Percentiles rank a stretch among this genome's conserved stretches.
Conservation (phyloP, 2,888 invertebrate genomes). For the Rosalia funebris region DNA sequence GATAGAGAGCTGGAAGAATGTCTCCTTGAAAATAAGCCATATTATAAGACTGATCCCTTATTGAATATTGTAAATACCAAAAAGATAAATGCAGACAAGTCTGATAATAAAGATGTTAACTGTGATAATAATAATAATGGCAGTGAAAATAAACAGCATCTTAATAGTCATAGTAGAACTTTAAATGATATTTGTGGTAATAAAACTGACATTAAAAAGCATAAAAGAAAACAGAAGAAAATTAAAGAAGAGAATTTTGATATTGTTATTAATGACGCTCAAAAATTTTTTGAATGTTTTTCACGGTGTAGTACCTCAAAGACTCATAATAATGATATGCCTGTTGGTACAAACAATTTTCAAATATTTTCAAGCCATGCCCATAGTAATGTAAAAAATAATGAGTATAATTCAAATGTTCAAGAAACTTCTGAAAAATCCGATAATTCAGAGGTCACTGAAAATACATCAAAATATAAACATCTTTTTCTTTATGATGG, state of each 20-base stretch:
- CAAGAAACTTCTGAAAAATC: not conserved
- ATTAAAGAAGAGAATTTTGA: constrained; percentile 14
- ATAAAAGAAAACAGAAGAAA: not conserved
- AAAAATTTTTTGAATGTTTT: constrained; percentile 19
- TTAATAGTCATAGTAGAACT: not conserved
- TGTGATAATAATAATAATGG: constrained; percentile 35
- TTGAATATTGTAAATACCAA: not conserved
- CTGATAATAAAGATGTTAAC: constrained; percentile 5
- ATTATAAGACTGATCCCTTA: constrained; percentile 8
- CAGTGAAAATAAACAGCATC: constrained; percentile 14
- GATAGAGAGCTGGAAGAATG: not conserved
- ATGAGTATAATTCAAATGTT: not conserved
- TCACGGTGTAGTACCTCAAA: not conserved
- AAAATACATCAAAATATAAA: not conserved
- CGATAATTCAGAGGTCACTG: not conserved
- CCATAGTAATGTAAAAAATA: no score
- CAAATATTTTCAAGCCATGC: no score
- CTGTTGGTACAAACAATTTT: not conserved
- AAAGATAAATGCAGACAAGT: not conserved
- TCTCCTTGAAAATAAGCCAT: not conserved
- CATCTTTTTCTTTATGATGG: not conserved
- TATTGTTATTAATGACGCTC: constrained; percentile 12
- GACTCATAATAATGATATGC: not conserved
- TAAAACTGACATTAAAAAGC: constrained; percentile 8
- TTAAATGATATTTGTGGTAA: constrained; percentile 14